Conservation (phyloP, 2,797 vertebrate species). For the Dermochelys coriacea region DNA sequence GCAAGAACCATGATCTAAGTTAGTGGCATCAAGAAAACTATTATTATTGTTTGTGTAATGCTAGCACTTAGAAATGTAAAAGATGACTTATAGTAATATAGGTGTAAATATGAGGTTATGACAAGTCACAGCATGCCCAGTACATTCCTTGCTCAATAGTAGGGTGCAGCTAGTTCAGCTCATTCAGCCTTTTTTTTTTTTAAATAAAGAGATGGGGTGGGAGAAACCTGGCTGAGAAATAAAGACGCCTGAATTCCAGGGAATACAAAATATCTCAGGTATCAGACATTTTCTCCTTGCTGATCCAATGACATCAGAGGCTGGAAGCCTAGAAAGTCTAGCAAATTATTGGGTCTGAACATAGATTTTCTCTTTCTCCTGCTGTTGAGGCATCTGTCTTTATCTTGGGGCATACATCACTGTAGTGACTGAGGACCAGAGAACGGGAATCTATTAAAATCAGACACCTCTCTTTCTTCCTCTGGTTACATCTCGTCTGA, state of each 20-base stretch:
- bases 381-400: not conserved
- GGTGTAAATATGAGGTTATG: constrained; percentile 45
- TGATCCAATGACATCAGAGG: constrained; percentile 61
- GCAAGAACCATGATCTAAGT: constrained; percentile 27
- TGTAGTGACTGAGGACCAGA: constrained; percentile 1
- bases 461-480: constrained; percentile 10
- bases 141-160: constrained; percentile 5
- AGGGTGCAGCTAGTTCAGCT: constrained; percentile 10
- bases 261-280: constrained; percentile 47
- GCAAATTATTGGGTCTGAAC: constrained; percentile 15
- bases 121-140: constrained; percentile 37
- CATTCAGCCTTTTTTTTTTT: not conserved
- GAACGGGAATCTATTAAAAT: constrained; percentile 1
- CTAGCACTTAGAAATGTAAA: constrained; percentile 18
- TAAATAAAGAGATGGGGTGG: too few relatives aligned
- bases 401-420: not conserved
- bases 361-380: not conserved
- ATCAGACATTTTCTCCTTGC: constrained; percentile 65
- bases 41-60: not conserved
- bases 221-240: constrained; percentile 46
- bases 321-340: constrained; percentile 68
- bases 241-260: constrained; percentile 41
- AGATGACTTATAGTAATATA: not conserved
- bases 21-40: constrained; percentile 2
- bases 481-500: not conserved